A percentile compares a stretch with the other conserved stretches of the same genome.
phyloP scores from a whole-genome alignment of 2,113 vertebrate species.

The rat (Rattus norvegicus) region GRCr8 NC_086028.1:65343501-65344000 shows the following conservation, averaged over 20 bases:
- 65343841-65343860: not conserved
- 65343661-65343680: slow-evolving; percentile 8
- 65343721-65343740: slow-evolving; percentile 53
- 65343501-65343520: not conserved
- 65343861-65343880: not conserved
- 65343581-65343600: slow-evolving; percentile 52
- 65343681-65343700: not conserved
- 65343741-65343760: slow-evolving; percentile 23
- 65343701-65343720: slow-evolving; percentile 59
- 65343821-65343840: not conserved
- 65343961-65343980: not conserved
- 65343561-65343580: slow-evolving; percentile 65
- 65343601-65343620: slow-evolving; percentile 36
- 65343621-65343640: not conserved
- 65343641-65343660: slow-evolving; percentile 67
- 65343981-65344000: not conserved
- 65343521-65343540: slow-evolving; percentile 1
- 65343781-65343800: not conserved
- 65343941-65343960: not conserved
- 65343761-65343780: not conserved
- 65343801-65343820: not conserved
- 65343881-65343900: not conserved
- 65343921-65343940: not conserved
- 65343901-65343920: slow-evolving; percentile 6
- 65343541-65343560: slow-evolving; percentile 53